Conservation (phyloP, 1,140 invertebrate species). For the Aricia agestis region DNA sequence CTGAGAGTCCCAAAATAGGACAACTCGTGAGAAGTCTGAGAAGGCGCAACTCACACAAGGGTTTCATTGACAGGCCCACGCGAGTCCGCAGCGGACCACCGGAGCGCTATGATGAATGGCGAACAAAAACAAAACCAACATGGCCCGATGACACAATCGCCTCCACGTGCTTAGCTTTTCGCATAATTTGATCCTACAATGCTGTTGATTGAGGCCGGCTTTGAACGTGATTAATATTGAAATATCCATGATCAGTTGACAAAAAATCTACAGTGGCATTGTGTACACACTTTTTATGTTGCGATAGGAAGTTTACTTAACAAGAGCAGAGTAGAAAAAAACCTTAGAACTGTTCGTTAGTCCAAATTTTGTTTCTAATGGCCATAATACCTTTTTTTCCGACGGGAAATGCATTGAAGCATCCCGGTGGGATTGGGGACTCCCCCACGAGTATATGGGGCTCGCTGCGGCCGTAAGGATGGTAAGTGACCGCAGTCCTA, state of each 20-base stretch:
- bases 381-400: too few relatives aligned
- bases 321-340: too few relatives aligned
- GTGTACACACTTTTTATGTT: too few relatives aligned
- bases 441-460: too few relatives aligned
- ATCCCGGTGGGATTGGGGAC: too few relatives aligned
- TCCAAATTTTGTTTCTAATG: too few relatives aligned
- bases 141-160: slow-evolving; percentile 35
- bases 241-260: neutral
- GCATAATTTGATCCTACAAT: neutral
- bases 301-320: too few relatives aligned
- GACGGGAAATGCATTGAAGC: too few relatives aligned
- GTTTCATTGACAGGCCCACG: slow-evolving; percentile 28
- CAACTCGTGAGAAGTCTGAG: neutral
- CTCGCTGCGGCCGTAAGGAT: too few relatives aligned
- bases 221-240: neutral
- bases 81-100: neutral
- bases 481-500: too few relatives aligned
- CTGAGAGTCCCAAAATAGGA: neutral
- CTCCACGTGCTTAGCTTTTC: slow-evolving; percentile 26
- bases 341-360: too few relatives aligned
- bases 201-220: neutral
- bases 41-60: neutral
- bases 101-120: slow-evolving; percentile 10
- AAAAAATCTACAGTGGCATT: neutral
- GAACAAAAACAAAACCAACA: slow-evolving; percentile 27